Conservation (phyloP, 2,797 vertebrate species). For the Aldrovandia affinis region DNA sequence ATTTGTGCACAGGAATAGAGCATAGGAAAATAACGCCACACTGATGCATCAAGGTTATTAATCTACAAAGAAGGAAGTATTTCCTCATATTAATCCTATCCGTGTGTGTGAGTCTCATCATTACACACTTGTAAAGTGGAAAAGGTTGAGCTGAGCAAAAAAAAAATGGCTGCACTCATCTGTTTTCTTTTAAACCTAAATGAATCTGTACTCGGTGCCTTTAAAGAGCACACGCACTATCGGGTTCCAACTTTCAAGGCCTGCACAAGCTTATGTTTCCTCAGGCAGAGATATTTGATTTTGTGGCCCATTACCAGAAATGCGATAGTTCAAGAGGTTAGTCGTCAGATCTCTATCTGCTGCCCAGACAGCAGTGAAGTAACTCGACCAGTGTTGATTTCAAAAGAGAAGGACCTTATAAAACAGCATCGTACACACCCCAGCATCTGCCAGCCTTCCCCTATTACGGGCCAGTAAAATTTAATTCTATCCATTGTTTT, state of each 20-base stretch:
- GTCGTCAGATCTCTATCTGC: constrained; percentile 19
- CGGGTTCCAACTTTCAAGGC: constrained; percentile 20
- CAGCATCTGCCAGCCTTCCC: not conserved
- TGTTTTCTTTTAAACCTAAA: constrained; percentile 38
- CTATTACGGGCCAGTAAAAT: not conserved
- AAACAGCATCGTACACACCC: not conserved
- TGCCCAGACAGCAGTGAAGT: not conserved
- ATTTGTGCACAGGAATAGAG: not conserved
- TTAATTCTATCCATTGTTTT: not conserved
- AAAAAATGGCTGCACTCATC: constrained; percentile 2
- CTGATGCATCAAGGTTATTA: not conserved
- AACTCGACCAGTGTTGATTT: not conserved
- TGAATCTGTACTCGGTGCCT: constrained; percentile 24
- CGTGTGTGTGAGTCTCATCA: not conserved
- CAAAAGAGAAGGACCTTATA: not conserved
- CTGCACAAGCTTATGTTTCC: constrained; percentile 15
- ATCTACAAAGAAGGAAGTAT: not conserved
- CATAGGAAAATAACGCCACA: not conserved
- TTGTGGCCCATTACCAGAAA: constrained; percentile 38
- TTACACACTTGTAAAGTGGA: constrained; percentile 8
- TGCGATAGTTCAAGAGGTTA: constrained; percentile 41
- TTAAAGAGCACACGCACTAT: constrained; percentile 24
- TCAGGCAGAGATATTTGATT: constrained; percentile 31
- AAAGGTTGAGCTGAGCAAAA: constrained; percentile 13
- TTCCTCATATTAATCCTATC: not conserved